Base-by-base conservation (phyloP, 37 sponge, comb jelly and placozoan species). In the Geodia barretti region DNA sequence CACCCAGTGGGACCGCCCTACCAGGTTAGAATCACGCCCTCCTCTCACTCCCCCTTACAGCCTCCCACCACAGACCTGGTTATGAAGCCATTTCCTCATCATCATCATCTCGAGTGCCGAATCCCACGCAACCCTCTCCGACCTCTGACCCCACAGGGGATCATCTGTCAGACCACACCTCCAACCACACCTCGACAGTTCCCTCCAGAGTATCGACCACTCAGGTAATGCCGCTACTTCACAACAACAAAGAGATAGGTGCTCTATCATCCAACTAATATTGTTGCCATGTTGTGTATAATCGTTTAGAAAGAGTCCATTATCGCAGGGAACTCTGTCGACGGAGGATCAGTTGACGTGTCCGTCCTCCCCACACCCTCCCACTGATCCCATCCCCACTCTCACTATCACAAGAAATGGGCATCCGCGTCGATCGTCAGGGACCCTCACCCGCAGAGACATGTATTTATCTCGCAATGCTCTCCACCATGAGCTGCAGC, bases 1-100 rank as follows among this genome's bases (percentile, higher is more conserved):
- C n/a, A 98, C 99, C 11, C 99, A 98, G 72, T 95, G 90, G 85
- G 75, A 80, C 19, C 79, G 68, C 26, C 85, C 81, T 1, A 80
- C 81, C 38, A 80, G 85, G 86, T 84, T 40, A 31, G 65, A 41
- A 28, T 26, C 3, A 4, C 21, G 58, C 34, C 1, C 30, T 42
- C 8, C 11, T 47, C n/a, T 54, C 25, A 66, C 79, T 32, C 28
- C 68, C 40, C 74, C 23, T 4, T 32, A 2, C 62, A 3, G 26
- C 11, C 78, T 39, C 23, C 0, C 66, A 7, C 73, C 32, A 2
- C 0, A 41, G 78, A 80, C 19, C 83, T 84, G 89, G 84, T 78
- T 41, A 71, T 80, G 67, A 26, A 73, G 64, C n/a, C n/a, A 9
- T 63, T 1, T 43, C 69, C 34, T 9, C 78, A 32, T 32, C 29